Evolutionary conservation across 2,888 invertebrate species (phyloP), one percentile per base, ranked within the genome.

Genomic region (Lucinisca nassula): DNA sequence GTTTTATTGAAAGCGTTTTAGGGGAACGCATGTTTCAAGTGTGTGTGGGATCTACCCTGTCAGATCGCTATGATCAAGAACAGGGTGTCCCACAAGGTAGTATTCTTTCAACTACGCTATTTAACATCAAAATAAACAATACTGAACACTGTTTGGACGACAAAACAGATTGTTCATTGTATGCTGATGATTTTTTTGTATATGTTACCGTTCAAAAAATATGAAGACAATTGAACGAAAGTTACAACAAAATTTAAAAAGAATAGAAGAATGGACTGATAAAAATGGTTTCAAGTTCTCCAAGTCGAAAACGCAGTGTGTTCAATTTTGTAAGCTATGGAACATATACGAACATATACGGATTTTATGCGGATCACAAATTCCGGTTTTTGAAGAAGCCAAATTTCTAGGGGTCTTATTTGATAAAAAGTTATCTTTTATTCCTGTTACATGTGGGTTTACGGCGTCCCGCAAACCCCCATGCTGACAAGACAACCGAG

Each of bases 211-310:
- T 70, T 30, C 24, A 6, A 80, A 32, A 21, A 76, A 79, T 27
- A 79, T 84, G 78, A 12, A 30, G 32, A 84, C 83, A 17, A 79
- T 79, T 61, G 83, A 78, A 73, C n/a, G 78, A 12, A 78, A 84
- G n/a, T 37, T 84, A 14, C 78, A 84, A 30, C 83, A 79, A 45
- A 38, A n/a, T 21, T 14, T 85, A 14, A 72, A 80, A 27, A 85
- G 76, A 51, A 27, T 58, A 40, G 17, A 35, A 38, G 55, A 74
- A 10, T 78, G 73, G 75, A 45, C 61, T n/a, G 84, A 70, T 24
- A 83, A 78, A 51, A 88, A 87, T 74, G 86, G 86, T 61, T 90
- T 88, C 55, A 76, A 85, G 55, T 87, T 87, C 77, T 88, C 87
- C 2, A 51, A 72, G n/a, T 77, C 79, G 14, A 90, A 83, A 79